Conservation (phyloP, 2,797 vertebrate species). For the Otus scops region DNA sequence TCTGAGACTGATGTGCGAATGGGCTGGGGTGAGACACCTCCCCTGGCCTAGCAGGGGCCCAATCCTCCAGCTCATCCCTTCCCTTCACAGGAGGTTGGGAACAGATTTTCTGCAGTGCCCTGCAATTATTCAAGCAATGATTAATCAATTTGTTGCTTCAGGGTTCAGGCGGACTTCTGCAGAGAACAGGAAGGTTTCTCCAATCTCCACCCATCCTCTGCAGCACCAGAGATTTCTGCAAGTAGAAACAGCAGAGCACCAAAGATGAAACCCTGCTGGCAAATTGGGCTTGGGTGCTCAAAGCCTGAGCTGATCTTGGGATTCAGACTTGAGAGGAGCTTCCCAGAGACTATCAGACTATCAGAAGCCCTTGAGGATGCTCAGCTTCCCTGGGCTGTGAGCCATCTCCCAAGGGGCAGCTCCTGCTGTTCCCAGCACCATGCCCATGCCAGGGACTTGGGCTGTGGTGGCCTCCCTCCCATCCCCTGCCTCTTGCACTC, state of each 20-base stretch:
- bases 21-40: neutral
- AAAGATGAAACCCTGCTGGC: neutral
- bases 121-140: constrained; percentile 23
- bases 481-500: neutral
- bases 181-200: neutral
- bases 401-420: neutral
- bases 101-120: neutral
- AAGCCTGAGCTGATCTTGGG: neutral
- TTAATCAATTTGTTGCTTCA: constrained; percentile 21
- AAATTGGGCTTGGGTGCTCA: neutral
- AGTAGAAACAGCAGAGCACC: neutral
- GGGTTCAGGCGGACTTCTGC: neutral
- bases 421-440: neutral
- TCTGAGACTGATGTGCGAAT: neutral
- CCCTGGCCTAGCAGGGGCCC: neutral
- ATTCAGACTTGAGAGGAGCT: neutral
- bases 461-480: neutral
- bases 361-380: rapidly evolving
- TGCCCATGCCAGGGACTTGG: neutral
- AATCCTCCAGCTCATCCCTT: neutral
- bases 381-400: neutral
- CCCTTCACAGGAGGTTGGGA: neutral
- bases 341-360: neutral
- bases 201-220: neutral
- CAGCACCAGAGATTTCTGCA: neutral